These are phyloP conservation scores for Eulithis prunata DNA, from an alignment of 2,888 invertebrate species.

Conservation along the genomic window DNA sequence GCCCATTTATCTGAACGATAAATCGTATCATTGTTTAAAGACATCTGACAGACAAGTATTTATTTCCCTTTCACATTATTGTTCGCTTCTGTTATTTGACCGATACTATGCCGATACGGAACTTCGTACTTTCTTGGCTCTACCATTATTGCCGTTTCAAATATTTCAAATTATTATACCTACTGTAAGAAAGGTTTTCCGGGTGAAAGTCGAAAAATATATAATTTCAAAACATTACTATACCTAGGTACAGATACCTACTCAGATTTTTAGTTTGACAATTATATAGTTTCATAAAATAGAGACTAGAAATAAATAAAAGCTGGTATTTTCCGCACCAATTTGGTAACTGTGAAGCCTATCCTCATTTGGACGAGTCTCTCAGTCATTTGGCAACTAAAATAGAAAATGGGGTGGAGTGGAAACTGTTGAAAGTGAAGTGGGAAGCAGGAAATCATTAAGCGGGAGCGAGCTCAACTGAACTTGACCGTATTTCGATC, in stretches of 20 bases:
- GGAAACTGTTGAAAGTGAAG: constrained; percentile 39
- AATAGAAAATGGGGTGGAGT: constrained; percentile 41
- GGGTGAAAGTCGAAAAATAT: background rate
- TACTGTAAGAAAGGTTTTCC: no score
- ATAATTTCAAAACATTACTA: background rate
- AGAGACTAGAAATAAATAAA: background rate
- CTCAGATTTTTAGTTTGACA: no score
- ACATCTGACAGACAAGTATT: constrained; percentile 55
- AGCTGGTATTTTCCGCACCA: constrained; percentile 5
- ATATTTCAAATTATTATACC: no score
- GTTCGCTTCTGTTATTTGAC: constrained; percentile 34
- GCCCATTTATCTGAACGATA: constrained; percentile 55
- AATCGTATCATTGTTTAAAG: constrained; percentile 59
- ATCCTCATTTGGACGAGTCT: constrained; percentile 26
- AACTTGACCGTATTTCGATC: constrained; percentile 41
- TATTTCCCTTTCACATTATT: constrained; percentile 52
- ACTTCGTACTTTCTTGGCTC: constrained; percentile 3
- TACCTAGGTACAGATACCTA: no score
- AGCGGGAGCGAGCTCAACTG: constrained; percentile 38
- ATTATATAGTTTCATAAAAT: no score
- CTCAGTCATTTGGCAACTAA: constrained; percentile 38
- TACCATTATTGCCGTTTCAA: background rate
- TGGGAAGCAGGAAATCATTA: constrained; percentile 46
- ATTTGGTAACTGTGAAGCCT: constrained; percentile 12
- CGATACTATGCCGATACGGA: constrained; percentile 33